These are phyloP conservation scores for Campoletis raptor DNA, from an alignment of 2,888 invertebrate species.

Conservation along the genomic window DNA sequence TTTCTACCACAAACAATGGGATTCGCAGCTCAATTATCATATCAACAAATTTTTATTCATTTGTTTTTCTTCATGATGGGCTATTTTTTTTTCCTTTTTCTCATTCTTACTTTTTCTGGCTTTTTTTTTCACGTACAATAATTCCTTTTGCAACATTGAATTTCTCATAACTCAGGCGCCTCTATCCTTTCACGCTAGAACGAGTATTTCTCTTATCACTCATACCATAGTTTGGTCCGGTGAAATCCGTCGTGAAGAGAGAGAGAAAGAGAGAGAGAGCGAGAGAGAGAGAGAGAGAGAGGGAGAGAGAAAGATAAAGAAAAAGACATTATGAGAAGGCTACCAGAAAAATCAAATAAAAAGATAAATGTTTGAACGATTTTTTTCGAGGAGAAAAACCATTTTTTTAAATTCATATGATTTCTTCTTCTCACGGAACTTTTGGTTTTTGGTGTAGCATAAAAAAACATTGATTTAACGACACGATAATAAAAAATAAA, in stretches of 20 bases:
- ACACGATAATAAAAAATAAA: background rate
- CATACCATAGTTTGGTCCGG: conserved; percentile 45
- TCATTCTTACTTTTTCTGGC: background rate
- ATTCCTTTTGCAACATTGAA: conserved; percentile 20
- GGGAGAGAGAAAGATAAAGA: conserved; percentile 10
- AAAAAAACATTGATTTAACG: background rate
- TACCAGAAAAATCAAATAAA: background rate
- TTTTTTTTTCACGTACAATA: conserved; percentile 12
- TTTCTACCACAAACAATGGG: background rate
- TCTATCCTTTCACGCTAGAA: conserved; percentile 50
- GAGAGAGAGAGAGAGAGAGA: conserved; percentile 4
- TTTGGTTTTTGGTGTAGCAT: background rate
- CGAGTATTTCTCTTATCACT: conserved; percentile 54
- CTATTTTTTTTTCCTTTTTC: background rate
- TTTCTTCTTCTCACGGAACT: background rate
- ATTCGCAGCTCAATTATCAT: conserved; percentile 11
- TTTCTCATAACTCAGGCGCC: conserved; percentile 51
- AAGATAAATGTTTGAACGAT: background rate
- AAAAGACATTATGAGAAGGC: background rate
- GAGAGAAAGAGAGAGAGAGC: background rate
- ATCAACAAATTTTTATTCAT: conserved; percentile 16
- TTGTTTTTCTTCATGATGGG: background rate
- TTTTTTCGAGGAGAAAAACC: background rate
- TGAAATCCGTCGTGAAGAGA: conserved; percentile 40
- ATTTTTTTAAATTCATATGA: background rate